Evolutionary conservation across 2,888 invertebrate species (phyloP).

Genomic region (Eupithecia exiguata): DNA sequence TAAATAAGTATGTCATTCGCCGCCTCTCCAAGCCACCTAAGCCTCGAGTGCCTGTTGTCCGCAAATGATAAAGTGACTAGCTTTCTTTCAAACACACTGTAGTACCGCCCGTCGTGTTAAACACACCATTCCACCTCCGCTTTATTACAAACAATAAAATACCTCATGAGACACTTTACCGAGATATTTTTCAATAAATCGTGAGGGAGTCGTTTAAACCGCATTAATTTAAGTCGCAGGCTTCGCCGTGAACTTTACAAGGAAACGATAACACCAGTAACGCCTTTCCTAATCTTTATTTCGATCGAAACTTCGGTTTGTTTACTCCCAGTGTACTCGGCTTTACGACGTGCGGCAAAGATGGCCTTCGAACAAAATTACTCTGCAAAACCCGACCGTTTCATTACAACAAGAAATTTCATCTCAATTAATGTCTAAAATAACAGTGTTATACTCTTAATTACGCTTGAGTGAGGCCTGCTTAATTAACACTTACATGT

Average conservation of each 20-base stretch:
- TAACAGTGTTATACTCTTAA: slow-evolving; percentile 83
- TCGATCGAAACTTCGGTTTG: slow-evolving; percentile 75
- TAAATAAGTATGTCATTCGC: slow-evolving; percentile 60
- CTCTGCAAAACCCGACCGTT: slow-evolving; percentile 61
- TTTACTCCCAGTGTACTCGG: slow-evolving; percentile 67
- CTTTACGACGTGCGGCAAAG: slow-evolving; percentile 64
- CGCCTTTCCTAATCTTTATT: slow-evolving; percentile 72
- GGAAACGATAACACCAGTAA: slow-evolving; percentile 71
- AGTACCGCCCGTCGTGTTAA: slow-evolving; percentile 51
- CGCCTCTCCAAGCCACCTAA: slow-evolving; percentile 64
- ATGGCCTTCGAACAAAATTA: slow-evolving; percentile 73
- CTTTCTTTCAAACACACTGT: slow-evolving; percentile 61
- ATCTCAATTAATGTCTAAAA: slow-evolving; percentile 84
- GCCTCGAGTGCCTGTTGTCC: slow-evolving; percentile 71
- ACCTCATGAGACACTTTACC: slow-evolving; percentile 40
- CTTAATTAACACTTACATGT: slow-evolving; percentile 84
- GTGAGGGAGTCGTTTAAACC: slow-evolving; percentile 48
- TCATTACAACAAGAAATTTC: slow-evolving; percentile 81
- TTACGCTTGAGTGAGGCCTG: slow-evolving; percentile 82
- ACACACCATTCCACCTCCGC: slow-evolving; percentile 47
- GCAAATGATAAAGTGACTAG: slow-evolving; percentile 75
- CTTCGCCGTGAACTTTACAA: slow-evolving; percentile 61
- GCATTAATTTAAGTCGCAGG: slow-evolving; percentile 61
- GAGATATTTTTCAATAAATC: slow-evolving; percentile 44
- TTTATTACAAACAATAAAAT: slow-evolving; percentile 58